Evolutionary conservation across 2,113 vertebrate species (phyloP).

Genomic region (Phocoena phocoena): DNA sequence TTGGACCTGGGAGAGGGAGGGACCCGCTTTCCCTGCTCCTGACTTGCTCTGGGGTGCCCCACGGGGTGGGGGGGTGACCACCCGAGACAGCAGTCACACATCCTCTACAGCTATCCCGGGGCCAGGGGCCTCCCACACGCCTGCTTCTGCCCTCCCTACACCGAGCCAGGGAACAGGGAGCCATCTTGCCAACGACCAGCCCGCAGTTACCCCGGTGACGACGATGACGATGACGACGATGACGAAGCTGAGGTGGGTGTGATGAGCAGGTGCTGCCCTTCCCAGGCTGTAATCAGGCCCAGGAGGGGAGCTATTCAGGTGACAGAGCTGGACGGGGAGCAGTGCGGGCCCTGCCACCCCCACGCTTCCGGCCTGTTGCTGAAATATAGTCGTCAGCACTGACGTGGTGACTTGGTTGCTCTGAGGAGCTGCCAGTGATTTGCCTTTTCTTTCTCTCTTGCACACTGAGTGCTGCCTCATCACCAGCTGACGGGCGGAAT

Average conservation of each 20-base stretch:
- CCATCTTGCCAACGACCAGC: neutral
- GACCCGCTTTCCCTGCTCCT: neutral
- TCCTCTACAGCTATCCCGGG: neutral
- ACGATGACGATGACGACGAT: too few species aligned
- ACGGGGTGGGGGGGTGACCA: accelerated
- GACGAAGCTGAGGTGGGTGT: neutral
- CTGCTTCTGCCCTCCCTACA: neutral
- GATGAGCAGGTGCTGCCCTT: neutral
- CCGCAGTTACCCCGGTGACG: neutral
- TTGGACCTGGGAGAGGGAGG: neutral
- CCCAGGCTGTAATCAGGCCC: neutral
- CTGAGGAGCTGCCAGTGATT: too few species aligned
- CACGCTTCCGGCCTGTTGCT: accelerated
- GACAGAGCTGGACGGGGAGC: neutral
- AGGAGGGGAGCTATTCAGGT: neutral
- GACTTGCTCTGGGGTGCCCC: neutral
- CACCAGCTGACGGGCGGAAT: too few species aligned
- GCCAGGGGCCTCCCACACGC: neutral
- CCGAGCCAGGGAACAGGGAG: too few species aligned
- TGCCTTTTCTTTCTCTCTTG: neutral
- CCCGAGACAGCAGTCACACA: neutral
- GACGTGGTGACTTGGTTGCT: accelerated
- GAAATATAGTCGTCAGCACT: neutral
- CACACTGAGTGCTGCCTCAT: neutral
- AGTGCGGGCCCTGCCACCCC: neutral